Percentiles rank a stretch among this genome's conserved stretches.
Conservation (phyloP, 2,888 invertebrate genomes). For the Dioctria linearis region DNA sequence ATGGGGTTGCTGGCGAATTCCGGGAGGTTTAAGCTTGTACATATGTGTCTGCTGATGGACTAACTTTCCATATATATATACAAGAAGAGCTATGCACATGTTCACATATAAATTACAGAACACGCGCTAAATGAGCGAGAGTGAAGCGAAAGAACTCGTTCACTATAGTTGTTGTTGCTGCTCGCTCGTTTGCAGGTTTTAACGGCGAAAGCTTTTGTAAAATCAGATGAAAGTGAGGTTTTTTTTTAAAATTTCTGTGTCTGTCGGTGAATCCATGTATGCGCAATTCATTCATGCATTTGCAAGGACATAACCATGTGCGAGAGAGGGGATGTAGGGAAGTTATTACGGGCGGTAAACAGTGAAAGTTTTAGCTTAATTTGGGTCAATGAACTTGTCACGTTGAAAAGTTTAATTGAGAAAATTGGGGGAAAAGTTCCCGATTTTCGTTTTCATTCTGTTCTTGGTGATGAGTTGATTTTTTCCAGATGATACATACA, state of each 20-base stretch:
- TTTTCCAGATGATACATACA: too few relatives aligned
- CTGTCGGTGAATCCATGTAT: conserved; percentile 33
- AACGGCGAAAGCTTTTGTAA: conserved; percentile 44
- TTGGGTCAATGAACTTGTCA: conserved; percentile 5
- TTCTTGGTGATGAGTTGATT: too few relatives aligned
- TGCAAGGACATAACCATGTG: neutral
- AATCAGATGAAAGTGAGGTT: conserved; percentile 55
- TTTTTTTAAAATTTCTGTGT: conserved; percentile 46
- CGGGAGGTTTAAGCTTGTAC: conserved; percentile 39
- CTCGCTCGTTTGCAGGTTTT: conserved; percentile 36
- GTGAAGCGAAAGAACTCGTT: conserved; percentile 30
- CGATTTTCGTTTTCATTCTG: too few relatives aligned
- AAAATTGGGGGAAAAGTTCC: too few relatives aligned
- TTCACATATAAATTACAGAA: conserved; percentile 46
- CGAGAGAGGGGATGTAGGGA: neutral
- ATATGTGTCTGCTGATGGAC: conserved; percentile 40
- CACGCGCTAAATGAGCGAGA: conserved; percentile 53
- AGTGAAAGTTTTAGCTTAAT: conserved; percentile 26
- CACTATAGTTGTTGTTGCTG: conserved; percentile 9
- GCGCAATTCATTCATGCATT: conserved; percentile 41
- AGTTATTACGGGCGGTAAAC: neutral
- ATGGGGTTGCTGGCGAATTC: conserved; percentile 17
- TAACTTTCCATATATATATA: conserved; percentile 14
- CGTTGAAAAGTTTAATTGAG: neutral
- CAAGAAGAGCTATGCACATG: conserved; percentile 23